phyloP scores from a whole-genome alignment of 2,797 vertebrate species.

The Chelon auratus region DNA sequence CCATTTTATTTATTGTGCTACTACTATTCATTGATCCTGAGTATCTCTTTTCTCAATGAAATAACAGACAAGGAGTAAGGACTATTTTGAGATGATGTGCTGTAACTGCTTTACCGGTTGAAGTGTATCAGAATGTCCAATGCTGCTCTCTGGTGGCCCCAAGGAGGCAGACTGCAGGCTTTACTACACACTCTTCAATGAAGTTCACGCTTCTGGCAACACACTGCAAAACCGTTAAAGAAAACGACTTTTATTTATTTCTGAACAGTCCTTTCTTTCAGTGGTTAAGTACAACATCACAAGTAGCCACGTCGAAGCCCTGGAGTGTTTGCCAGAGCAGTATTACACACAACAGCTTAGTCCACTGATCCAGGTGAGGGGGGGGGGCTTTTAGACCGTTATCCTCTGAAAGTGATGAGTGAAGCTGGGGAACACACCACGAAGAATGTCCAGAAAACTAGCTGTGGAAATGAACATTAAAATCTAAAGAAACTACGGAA shows the following conservation, averaged over 20 bases:
- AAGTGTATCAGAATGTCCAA: too few species aligned
- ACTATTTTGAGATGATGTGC: too few species aligned
- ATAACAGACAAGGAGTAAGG: too few species aligned
- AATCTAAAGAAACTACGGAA: background rate
- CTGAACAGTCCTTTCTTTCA: constrained; percentile 58
- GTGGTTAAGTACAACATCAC: constrained; percentile 72
- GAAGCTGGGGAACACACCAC: constrained; percentile 28
- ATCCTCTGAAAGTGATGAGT: constrained; percentile 23
- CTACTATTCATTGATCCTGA: too few species aligned
- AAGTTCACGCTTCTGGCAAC: background rate
- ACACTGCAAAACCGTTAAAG: constrained; percentile 39
- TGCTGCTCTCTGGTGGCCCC: too few species aligned
- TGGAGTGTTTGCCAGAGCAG: constrained; percentile 40
- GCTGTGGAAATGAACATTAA: background rate
- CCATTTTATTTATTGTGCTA: too few species aligned
- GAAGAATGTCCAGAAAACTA: constrained; percentile 29
- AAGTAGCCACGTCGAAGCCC: constrained; percentile 53
- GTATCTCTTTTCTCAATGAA: too few species aligned
- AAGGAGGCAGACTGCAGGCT: background rate
- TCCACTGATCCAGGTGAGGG: constrained; percentile 32
- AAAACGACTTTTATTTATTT: constrained; percentile 73
- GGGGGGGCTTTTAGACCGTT: constrained; percentile 9
- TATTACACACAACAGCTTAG: constrained; percentile 43
- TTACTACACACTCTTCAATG: background rate
- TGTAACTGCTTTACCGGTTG: too few species aligned